Conservation (phyloP, 1,140 invertebrate species). For the Bombus polaris region DNA sequence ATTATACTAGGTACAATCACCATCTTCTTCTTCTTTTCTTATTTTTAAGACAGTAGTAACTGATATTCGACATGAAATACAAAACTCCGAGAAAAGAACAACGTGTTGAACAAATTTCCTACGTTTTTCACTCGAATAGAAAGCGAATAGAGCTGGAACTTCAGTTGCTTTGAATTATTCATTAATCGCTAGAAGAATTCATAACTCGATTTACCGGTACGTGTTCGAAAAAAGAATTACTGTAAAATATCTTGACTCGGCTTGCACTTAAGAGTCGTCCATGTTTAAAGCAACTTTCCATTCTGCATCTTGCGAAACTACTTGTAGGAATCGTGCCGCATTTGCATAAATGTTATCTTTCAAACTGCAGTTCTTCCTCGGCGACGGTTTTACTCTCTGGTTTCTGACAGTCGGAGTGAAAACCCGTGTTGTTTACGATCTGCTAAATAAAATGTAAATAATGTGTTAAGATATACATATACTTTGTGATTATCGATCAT, state of each 20-base stretch:
- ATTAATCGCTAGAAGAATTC: slow-evolving; percentile 2
- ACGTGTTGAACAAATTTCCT: not conserved
- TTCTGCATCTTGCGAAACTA: not conserved
- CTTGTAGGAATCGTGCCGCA: not conserved
- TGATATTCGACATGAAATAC: not conserved
- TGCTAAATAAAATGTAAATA: not conserved
- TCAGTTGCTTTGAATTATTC: slow-evolving; percentile 15
- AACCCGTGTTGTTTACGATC: slow-evolving; percentile 3
- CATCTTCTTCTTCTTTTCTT: not conserved
- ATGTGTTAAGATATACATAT: no score
- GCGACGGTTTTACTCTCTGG: no score
- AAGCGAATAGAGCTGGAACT: not conserved
- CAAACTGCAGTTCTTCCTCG: not conserved
- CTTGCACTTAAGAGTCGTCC: not conserved
- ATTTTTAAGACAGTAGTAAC: not conserved
- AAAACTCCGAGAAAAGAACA: not conserved
- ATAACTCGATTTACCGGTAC: not conserved
- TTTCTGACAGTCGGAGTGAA: not conserved
- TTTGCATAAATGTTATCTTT: slow-evolving; percentile 37
- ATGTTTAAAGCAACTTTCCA: slow-evolving; percentile 20
- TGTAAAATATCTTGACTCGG: slow-evolving; percentile 6
- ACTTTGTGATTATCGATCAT: no score
- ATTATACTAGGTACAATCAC: not conserved
- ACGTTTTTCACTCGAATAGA: not conserved
- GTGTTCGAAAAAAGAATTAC: not conserved